Evolutionary conservation across 2,797 vertebrate genomes (phyloP), one percentile per base, ranked within the genome.

Genomic region (Hoplostethus atlanticus): DNA sequence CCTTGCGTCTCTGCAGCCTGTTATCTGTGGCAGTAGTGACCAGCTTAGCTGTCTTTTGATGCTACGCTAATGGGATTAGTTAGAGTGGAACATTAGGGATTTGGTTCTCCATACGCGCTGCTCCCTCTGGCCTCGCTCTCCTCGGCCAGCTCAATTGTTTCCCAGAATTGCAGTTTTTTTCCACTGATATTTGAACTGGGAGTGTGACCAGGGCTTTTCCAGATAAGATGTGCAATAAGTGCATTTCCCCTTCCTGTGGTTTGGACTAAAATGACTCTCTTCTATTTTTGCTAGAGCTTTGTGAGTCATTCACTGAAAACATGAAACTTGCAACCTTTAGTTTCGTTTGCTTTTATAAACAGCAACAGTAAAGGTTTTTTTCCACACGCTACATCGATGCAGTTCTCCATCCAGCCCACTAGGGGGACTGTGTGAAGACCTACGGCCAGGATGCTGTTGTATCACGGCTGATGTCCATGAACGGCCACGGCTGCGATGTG

Each of bases 11-110:
- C 8, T 21, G 56, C 13, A 15, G 53, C 25, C 16, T 13, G 6
- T 87, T 82, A 76, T 84, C 81, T 57, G 84, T 64, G 68, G 78
- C 76, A 64, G 76, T 48, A 74, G 86, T 85, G 87, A 84, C 69
- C 65, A 7, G 67, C 77, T 84, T 77, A 80, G 68, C 77, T 83
- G 76, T 78, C 60, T 78, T 85, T 88, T 89, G 83, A 87, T 90
- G 83, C 83, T 64, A 53, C 58, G 40, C 64, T 90, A 89, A 92
- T 87, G 77, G 84, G 90, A 91, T 89, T 87, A 87, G 87, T 91
- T 88, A 85, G 76, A 79, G 77, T 54, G 71, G 78, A 88, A 86
- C 81, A 84, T 38, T 70, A 71, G 72, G 77, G 69, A 71, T 87
- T 83, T 77, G 71, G 64, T 47, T 44, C 10, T 46, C 70, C 38